Base-by-base conservation (phyloP, 2,113 vertebrate species). In the Rhegmatorhina hoffmannsi region DNA sequence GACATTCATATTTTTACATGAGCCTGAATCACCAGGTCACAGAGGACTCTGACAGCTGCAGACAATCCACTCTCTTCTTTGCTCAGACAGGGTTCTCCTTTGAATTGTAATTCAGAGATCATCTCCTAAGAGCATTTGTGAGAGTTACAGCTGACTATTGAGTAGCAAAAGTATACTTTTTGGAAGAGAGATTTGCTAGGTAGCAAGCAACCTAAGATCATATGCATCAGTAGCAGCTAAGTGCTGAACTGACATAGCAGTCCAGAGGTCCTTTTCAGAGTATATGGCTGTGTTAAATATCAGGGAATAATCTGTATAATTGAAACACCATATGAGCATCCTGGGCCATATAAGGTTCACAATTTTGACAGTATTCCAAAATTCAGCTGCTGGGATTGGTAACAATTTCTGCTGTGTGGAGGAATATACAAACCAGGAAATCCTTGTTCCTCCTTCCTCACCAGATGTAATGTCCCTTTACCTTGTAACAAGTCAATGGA, bases 251-350 rank as follows among this genome's bases (percentile, higher is more conserved):
- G 46, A 46, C 36, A 5, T 38, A 55, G 55, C n/a, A 49, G 4
- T 69, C 53, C 40, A 18, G 36, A 88, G 43, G 74, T 90, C 63
- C 20, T 90, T 62, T 88, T 76, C 67, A 86, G 55, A 53, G n/a
- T 77, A 1, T 62, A 46, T 10, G 1, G 25, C 55, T 88, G 1
- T 74, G 94, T 83, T 90, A 88, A 95, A 83, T 75, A 93, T 77
- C 82, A 88, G 55, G 79, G 63, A 90, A 77, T 96, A 82, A 75
- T 94, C 47, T 75, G 17, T 74, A 7, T 90, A 90, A 95, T 58
- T 90, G 92, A 91, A 95, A 93, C 21, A 81, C 83, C 83, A 44
- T 70, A 63, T 89, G 92, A 89, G 40, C 38, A 60, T 88, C 73
- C 43, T 86, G 86, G 47, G 90, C 52, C 29, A 47, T 72, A 58